These are phyloP conservation scores for Scelioninae gen. 1 DNA, from an alignment of 2,888 invertebrate species.

Conservation along the genomic window DNA sequence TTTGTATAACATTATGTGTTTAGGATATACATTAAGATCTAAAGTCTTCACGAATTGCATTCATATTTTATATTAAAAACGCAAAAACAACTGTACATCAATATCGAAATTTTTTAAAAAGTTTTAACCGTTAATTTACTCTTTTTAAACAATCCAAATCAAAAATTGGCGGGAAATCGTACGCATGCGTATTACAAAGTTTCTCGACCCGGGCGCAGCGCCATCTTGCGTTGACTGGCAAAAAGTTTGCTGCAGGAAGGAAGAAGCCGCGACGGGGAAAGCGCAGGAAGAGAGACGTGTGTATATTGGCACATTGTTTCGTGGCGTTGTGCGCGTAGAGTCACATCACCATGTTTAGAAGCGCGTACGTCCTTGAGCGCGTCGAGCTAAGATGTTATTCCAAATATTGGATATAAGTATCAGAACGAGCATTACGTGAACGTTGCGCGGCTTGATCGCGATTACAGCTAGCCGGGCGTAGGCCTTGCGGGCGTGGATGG, in stretches of 20 bases:
- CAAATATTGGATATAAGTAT: constrained; percentile 85
- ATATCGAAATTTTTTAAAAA: no score
- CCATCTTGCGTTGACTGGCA: constrained; percentile 70
- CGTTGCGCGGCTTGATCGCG: constrained; percentile 85
- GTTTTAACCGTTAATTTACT: no score
- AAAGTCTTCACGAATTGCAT: no score
- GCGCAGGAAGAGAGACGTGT: constrained; percentile 5
- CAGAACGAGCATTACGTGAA: constrained; percentile 85
- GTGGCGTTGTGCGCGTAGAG: constrained; percentile 46
- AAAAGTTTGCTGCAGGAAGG: constrained; percentile 64
- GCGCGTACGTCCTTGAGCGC: constrained; percentile 83
- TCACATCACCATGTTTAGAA: constrained; percentile 85
- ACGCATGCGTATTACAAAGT: constrained; percentile 4
- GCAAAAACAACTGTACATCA: no score
- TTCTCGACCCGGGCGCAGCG: constrained; percentile 67
- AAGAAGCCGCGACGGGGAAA: constrained; percentile 61
- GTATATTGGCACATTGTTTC: constrained; percentile 21
- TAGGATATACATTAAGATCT: no score
- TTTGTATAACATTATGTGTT: no score
- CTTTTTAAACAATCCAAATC: not conserved
- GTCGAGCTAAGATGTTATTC: constrained; percentile 83
- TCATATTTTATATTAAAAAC: no score
- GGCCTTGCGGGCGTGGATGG: constrained; percentile 86
- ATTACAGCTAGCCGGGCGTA: constrained; percentile 83
- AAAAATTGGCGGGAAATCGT: not conserved